A percentile compares a stretch with the other conserved stretches of the same genome.
These are phyloP conservation scores for Caenorhabditis sp. DNA, from an alignment of 2,888 invertebrate genomes.

Conservation along the genomic window DNA sequence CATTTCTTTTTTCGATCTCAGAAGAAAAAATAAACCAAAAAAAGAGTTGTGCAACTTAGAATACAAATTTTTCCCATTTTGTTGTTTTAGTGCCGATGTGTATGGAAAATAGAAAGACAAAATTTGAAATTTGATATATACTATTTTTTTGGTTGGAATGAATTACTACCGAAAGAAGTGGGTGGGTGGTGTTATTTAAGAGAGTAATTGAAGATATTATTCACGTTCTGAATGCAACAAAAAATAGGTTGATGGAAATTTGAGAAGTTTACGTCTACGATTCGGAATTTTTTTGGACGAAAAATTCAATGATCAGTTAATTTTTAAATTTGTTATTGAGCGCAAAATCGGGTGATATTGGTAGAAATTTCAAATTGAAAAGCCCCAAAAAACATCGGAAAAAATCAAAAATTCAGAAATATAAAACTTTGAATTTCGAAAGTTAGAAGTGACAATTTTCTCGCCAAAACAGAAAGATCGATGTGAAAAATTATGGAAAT, in stretches of 20 bases:
- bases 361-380: too few relatives aligned
- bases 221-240: neutral
- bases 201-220: neutral
- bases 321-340: too few relatives aligned
- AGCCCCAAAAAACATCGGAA: too few relatives aligned
- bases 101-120: neutral
- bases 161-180: neutral
- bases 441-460: too few relatives aligned
- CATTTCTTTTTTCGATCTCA: conserved; percentile 1
- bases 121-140: conserved; percentile 1
- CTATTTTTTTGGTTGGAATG: neutral
- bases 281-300: neutral
- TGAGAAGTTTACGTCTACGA: neutral
- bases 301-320: too few relatives aligned
- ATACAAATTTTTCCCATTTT: neutral
- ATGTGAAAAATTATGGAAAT: too few relatives aligned
- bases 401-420: too few relatives aligned
- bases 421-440: too few relatives aligned
- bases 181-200: neutral
- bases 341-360: too few relatives aligned
- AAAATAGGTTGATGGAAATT: neutral
- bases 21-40: neutral
- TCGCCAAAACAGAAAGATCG: too few relatives aligned
- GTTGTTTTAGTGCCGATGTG: neutral
- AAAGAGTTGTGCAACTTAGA: neutral